Conservation (phyloP, 2,888 invertebrate species). For the Oligia latruncula region DNA sequence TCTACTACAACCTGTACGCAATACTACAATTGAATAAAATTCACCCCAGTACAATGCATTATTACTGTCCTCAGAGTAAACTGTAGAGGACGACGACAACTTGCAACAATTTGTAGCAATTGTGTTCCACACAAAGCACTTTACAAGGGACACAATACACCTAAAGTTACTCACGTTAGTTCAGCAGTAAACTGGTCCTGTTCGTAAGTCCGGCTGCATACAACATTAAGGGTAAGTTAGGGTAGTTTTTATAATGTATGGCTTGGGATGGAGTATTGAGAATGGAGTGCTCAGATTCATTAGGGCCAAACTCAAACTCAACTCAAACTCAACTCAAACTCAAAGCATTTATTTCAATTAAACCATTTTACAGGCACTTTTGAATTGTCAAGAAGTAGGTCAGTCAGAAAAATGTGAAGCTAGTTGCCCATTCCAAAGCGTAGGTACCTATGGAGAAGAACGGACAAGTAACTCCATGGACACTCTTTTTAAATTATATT, state of each 20-base stretch:
- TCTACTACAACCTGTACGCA: not conserved
- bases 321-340: too few species aligned
- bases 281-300: too few species aligned
- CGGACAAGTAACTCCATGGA: too few species aligned
- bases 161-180: conserved; percentile 45
- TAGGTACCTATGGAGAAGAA: too few species aligned
- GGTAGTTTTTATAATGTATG: not conserved
- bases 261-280: not conserved
- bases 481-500: too few species aligned
- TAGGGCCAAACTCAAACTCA: too few species aligned
- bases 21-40: not conserved
- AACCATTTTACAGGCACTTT: too few species aligned
- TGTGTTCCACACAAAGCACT: conserved; percentile 53
- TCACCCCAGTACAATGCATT: conserved; percentile 25
- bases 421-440: too few species aligned
- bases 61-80: conserved; percentile 25
- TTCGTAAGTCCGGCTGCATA: conserved; percentile 17
- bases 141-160: conserved; percentile 42
- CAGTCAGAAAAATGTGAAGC: too few species aligned
- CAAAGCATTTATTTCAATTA: too few species aligned
- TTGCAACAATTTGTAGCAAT: conserved; percentile 58
- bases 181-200: conserved; percentile 22
- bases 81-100: conserved; percentile 32
- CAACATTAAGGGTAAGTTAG: conserved; percentile 16
- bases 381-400: too few species aligned